Conservation (phyloP, 1,140 invertebrate species). For the Neodiprion virginianus region DNA sequence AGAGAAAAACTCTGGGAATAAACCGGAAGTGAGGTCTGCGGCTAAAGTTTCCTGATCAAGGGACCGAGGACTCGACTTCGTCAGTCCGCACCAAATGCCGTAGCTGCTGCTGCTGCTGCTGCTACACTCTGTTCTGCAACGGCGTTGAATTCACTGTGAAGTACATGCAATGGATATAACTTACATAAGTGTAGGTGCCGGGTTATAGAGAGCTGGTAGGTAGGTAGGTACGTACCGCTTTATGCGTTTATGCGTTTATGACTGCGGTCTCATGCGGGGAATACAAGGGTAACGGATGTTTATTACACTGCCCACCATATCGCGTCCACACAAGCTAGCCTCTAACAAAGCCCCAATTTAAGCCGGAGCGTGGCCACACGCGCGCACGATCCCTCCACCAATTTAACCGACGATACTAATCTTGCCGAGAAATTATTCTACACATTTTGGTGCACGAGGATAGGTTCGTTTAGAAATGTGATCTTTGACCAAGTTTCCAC, state of each 20-base stretch:
- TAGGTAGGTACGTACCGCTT: not conserved
- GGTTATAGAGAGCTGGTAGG: no score
- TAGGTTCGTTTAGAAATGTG: no score
- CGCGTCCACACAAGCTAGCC: not conserved
- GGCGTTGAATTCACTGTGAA: not conserved
- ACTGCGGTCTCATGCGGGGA: not conserved
- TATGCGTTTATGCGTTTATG: constrained; percentile 1
- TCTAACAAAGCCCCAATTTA: not conserved
- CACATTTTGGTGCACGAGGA: no score
- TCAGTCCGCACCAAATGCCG: not conserved
- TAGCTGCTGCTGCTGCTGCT: not conserved
- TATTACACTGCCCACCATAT: not conserved
- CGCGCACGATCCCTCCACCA: not conserved
- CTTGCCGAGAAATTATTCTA: no score
- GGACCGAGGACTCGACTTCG: not conserved
- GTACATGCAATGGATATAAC: not conserved
- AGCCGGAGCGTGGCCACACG: not conserved
- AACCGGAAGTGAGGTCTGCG: constrained; percentile 37
- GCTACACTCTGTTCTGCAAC: not conserved
- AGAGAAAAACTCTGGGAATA: constrained; percentile 28
- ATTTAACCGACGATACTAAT: no score
- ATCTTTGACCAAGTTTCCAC: no score
- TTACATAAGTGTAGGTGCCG: no score
- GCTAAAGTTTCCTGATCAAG: constrained; percentile 8
- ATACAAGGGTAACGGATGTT: not conserved